These are phyloP conservation scores for Acronicta aceris DNA, from an alignment of 2,888 invertebrate genomes.

Conservation along the genomic window DNA sequence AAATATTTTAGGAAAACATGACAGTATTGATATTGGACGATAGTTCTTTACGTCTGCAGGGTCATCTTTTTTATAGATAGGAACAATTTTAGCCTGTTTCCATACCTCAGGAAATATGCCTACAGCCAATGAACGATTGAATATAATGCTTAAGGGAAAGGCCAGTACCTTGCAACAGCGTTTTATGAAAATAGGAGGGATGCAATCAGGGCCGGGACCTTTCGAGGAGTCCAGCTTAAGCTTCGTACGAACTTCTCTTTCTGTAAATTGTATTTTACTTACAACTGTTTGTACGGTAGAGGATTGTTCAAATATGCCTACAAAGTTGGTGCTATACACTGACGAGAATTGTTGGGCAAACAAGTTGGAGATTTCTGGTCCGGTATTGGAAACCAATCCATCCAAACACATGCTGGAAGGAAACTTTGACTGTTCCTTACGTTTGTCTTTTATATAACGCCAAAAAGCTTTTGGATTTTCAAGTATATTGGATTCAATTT, in stretches of 20 bases:
- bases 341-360: too few relatives aligned
- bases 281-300: not conserved
- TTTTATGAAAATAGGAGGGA: too few relatives aligned
- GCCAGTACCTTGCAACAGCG: too few relatives aligned
- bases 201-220: too few relatives aligned
- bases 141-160: slow-evolving; percentile 7
- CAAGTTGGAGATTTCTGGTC: not conserved
- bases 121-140: slow-evolving; percentile 5
- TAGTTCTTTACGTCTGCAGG: slow-evolving; percentile 3
- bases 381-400: not conserved
- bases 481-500: not conserved
- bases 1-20: slow-evolving; percentile 9
- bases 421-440: not conserved
- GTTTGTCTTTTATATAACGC: slow-evolving; percentile 4
- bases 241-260: not conserved
- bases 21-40: not conserved
- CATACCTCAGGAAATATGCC: slow-evolving; percentile 12
- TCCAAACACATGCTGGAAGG: slow-evolving; percentile 2
- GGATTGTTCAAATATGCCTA: slow-evolving; percentile 5
- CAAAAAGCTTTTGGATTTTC: slow-evolving; percentile 13
- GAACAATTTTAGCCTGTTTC: slow-evolving; percentile 18
- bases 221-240: too few relatives aligned
- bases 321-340: slow-evolving; percentile 1
- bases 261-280: not conserved
- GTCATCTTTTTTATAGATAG: slow-evolving; percentile 10